phyloP scores from a whole-genome alignment of 2,113 vertebrate genomes.

The Cheirogaleus medius region DNA sequence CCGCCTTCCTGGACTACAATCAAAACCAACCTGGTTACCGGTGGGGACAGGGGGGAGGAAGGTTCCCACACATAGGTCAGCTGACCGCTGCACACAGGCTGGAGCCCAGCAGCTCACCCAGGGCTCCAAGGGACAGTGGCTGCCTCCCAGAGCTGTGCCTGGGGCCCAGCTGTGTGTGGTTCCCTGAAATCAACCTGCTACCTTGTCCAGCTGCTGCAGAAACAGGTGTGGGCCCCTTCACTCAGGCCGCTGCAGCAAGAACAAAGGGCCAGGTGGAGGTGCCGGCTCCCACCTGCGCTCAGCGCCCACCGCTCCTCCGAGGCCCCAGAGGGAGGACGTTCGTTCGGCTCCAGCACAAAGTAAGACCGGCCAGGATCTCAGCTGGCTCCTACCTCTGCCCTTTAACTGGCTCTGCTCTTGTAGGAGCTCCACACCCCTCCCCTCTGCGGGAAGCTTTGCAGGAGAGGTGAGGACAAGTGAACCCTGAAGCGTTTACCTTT shows the following conservation, averaged over 20 bases:
- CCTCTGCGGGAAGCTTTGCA: constrained; percentile 62
- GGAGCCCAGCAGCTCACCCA: not conserved
- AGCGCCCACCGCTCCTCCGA: not conserved
- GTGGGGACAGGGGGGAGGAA: not conserved
- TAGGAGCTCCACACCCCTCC: not conserved
- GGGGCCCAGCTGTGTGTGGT: not conserved
- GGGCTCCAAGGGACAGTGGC: not conserved
- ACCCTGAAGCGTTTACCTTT: constrained; percentile 56
- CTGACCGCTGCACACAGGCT: not conserved
- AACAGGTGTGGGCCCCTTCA: not conserved
- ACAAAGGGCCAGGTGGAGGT: constrained; percentile 52
- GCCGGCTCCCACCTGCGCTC: constrained; percentile 1
- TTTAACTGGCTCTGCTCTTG: constrained; percentile 26
- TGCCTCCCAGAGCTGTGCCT: not conserved
- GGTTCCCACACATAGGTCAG: not conserved
- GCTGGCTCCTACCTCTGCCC: constrained; percentile 52
- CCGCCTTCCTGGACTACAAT: not conserved
- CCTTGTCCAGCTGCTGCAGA: not conserved
- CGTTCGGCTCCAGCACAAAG: not conserved
- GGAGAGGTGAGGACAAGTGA: not conserved
- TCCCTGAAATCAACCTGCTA: not conserved
- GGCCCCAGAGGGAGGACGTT: not conserved
- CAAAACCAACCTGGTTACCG: not conserved
- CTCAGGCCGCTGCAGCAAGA: not conserved
- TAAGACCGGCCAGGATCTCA: constrained; percentile 37